Evolutionary conservation across 2,113 vertebrate genomes (phyloP), one percentile per base, ranked within the genome.

Genomic region (Myrmecobius fasciatus): DNA sequence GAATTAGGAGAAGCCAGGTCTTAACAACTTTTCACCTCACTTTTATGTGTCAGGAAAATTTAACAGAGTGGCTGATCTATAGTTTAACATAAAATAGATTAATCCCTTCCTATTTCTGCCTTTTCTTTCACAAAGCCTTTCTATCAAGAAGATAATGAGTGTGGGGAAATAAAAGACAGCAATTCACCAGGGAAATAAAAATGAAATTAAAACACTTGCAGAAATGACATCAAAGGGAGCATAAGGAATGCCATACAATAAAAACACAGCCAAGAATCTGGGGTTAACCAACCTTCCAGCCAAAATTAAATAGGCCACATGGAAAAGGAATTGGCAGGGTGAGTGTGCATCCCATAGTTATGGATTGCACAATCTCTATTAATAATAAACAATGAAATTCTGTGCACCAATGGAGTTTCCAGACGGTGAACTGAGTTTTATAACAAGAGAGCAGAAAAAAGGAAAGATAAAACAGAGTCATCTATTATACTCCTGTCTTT

Each of bases 281-380:
- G 96, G 94, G 96, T 97, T 97, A 97, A 97, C 67, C 54, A 60
- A 88, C 31, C 24, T 31, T 53, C 96, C 92, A 52, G 97, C 97
- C 97, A 97, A 89, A 95, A 96, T 96, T 96, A 97, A 98, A 91
- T 96, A 97, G 97, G 97, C 96, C 97, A 96, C 97, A 97, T 90
- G 53, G 96, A 97, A 95, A 93, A 96, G 95, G 91, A 97, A 92
- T 95, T 94, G 94, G 94, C 97, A 92, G 17, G 91, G 88, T 52
- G 60, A 11, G 91, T 89, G 91, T 90, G 48, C 25, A 92, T 97
- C 93, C 95, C 97, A 95, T 94, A 97, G 92, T 95, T 91, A 95
- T 0, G 0, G 43, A 36, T 95, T 95, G 88, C 93, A 94, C 92
- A 93, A 54, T 11, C 92, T 51, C 93, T 92, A 22, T n/a, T n/a